Conservation (phyloP, 2,113 vertebrate genomes). For the Halcyon malimbica region DNA sequence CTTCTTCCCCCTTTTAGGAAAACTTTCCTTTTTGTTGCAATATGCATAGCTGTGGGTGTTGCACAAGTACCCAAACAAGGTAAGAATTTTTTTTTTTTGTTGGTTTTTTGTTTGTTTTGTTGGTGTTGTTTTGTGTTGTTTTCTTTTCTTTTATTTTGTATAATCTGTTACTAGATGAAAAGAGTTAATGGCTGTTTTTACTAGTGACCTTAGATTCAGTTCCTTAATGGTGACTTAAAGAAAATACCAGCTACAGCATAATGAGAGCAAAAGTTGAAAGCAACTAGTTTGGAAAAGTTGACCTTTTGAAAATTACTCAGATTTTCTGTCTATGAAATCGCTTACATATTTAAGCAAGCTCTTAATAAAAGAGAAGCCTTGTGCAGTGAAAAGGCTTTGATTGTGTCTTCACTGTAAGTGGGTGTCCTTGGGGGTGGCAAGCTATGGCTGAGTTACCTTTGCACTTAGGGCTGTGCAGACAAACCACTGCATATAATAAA, state of each 20-base stretch:
- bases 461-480: conserved; percentile 63
- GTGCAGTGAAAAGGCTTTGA: conserved; percentile 74
- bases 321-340: conserved; percentile 76
- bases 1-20: conserved; percentile 78
- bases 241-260: conserved; percentile 38
- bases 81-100: conserved; percentile 53
- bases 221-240: conserved; percentile 8
- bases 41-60: conserved; percentile 84
- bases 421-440: conserved; percentile 77
- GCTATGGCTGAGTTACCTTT: conserved; percentile 75
- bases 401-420: conserved; percentile 78
- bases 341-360: conserved; percentile 78
- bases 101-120: no score
- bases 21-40: conserved; percentile 85
- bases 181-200: not conserved
- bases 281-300: conserved; percentile 71
- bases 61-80: conserved; percentile 82
- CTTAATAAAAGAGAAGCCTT: conserved; percentile 75
- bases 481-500: conserved; percentile 46
- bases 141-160: not conserved
- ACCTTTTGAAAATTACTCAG: conserved; percentile 77
- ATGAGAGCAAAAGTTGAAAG: conserved; percentile 54
- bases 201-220: not conserved
- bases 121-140: no score
- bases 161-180: not conserved